Conservation (phyloP, 2,113 vertebrate species). For the Cyphomyrus discorhynchus region DNA sequence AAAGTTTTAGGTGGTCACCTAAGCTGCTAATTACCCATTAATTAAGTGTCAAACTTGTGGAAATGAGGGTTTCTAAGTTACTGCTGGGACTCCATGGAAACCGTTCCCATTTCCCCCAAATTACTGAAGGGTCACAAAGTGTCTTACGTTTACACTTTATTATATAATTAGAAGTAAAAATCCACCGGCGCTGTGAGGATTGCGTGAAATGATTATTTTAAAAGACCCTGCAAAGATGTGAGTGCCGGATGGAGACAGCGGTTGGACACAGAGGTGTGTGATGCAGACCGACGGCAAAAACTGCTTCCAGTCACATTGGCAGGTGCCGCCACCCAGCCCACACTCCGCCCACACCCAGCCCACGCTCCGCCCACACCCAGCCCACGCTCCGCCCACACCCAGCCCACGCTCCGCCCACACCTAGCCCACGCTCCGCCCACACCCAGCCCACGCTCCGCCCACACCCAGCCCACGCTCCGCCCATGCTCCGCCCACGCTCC, state of each 20-base stretch:
- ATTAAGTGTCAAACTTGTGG: background rate
- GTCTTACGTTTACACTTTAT: background rate
- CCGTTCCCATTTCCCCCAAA: background rate
- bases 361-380: background rate
- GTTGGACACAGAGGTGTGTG: background rate
- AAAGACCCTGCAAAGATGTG: background rate
- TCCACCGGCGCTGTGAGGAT: background rate
- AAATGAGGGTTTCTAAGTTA: background rate
- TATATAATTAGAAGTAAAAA: background rate
- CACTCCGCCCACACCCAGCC: background rate
- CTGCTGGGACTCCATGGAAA: background rate
- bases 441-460: background rate
- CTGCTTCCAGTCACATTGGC: slow-evolving; percentile 15
- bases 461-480: background rate
- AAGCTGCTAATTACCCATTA: background rate
- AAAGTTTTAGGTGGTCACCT: background rate
- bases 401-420: background rate
- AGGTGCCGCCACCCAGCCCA: background rate
- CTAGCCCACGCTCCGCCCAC: background rate
- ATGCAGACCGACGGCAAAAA: background rate
- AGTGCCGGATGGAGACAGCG: background rate
- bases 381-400: background rate
- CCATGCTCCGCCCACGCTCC: too few relatives aligned
- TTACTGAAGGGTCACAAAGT: background rate
- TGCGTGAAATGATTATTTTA: background rate